Evolutionary conservation across 2,797 vertebrate genomes (phyloP).

Genomic region (Falco rusticolus): DNA sequence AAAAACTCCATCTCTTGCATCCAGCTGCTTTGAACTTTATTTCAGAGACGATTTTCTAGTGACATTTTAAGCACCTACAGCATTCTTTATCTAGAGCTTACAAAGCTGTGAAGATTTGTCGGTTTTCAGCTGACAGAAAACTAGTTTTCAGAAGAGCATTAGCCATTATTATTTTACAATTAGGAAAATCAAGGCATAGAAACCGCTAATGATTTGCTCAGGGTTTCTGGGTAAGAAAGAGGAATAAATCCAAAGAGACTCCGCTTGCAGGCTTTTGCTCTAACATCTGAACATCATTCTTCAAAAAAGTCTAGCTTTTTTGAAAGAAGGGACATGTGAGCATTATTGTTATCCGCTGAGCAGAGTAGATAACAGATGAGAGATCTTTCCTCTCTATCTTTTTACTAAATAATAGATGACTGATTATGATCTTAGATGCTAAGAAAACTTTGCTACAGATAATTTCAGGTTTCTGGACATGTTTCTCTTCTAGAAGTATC

Average conservation of each 20-base stretch:
- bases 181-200: not conserved
- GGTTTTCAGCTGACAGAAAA: not conserved
- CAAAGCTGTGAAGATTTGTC: not conserved
- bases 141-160: not conserved
- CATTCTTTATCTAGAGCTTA: not conserved
- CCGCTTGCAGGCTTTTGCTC: not conserved
- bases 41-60: not conserved
- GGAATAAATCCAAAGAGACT: not conserved
- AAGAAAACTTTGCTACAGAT: conserved; percentile 6
- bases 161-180: not conserved
- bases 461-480: conserved; percentile 21
- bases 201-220: not conserved
- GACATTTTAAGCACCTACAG: not conserved
- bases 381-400: not conserved
- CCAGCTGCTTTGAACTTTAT: conserved; percentile 30
- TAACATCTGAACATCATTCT: not conserved
- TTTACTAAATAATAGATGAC: conserved; percentile 25
- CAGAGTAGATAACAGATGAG: not conserved
- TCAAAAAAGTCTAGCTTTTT: not conserved
- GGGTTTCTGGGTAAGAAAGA: not conserved
- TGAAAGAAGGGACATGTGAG: not conserved
- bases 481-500: not conserved
- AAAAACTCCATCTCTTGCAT: not conserved
- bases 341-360: not conserved
- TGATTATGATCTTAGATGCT: not conserved